Evolutionary conservation across 2,888 invertebrate genomes (phyloP).

Genomic region (Drosophila macrospina): DNA sequence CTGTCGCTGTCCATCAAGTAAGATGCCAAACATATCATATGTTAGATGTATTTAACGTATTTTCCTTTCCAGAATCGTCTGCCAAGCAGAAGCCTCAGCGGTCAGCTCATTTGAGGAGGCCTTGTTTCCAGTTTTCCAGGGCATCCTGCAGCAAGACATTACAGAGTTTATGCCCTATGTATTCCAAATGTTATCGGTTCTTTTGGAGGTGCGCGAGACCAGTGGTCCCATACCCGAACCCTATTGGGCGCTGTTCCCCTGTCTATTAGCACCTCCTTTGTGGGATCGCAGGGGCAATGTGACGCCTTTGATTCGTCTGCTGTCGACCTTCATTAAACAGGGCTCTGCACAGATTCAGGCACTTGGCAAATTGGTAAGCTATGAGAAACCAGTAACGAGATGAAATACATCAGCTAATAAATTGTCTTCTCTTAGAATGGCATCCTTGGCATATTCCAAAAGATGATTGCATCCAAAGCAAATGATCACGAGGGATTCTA

Average conservation of each 20-base stretch:
- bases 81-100: conserved; percentile 91
- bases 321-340: conserved; percentile 93
- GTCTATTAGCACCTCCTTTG: conserved; percentile 94
- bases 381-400: conserved; percentile 18
- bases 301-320: conserved; percentile 95
- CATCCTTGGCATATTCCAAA: conserved; percentile 97
- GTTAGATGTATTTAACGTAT: not conserved
- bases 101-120: conserved; percentile 95
- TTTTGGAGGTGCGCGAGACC: conserved; percentile 91
- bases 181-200: conserved; percentile 97
- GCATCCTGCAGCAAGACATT: conserved; percentile 96
- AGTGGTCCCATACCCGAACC: conserved; percentile 89
- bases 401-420: not conserved
- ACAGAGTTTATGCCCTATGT: conserved; percentile 99
- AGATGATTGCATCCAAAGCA: conserved; percentile 96
- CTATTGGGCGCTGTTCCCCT: conserved; percentile 96
- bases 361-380: conserved; percentile 90
- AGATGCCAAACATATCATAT: conserved; percentile 76
- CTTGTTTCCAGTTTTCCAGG: conserved; percentile 97
- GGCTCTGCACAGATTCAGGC: conserved; percentile 89
- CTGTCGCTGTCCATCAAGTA: conserved; percentile 94
- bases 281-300: conserved; percentile 98
- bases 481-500: conserved; percentile 99
- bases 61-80: conserved; percentile 89
- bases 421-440: conserved; percentile 87